These are phyloP conservation scores for human (Homo sapiens) DNA, from an alignment of 2,113 vertebrate species.

Conservation along the genomic window DNA sequence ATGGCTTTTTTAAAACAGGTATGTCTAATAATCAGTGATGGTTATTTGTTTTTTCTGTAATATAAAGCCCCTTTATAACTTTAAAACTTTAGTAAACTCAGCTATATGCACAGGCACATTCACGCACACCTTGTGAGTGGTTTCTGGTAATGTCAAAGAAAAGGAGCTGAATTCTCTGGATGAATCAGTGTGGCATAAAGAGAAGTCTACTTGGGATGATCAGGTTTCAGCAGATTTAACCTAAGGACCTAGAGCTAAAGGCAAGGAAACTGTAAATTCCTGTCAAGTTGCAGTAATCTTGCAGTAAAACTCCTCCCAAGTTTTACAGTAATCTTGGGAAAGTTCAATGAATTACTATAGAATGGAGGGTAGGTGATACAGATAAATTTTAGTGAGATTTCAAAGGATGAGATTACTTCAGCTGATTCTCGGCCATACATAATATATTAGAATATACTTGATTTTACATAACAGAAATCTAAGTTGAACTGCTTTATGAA, in stretches of 20 bases:
- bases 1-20: background rate
- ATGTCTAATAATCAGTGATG: background rate
- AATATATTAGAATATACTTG: background rate
- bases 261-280: constrained; percentile 30
- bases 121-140: background rate
- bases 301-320: too few relatives aligned
- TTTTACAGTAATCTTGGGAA: background rate
- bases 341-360: constrained; percentile 23
- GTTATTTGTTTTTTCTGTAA: background rate
- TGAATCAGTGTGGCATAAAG: background rate
- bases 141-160: background rate
- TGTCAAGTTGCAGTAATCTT: background rate
- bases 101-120: background rate
- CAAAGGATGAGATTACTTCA: background rate
- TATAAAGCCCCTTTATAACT: background rate
- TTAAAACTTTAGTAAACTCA: background rate
- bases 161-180: background rate
- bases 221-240: background rate
- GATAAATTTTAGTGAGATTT: background rate
- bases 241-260: background rate
- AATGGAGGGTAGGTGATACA: background rate
- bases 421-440: background rate
- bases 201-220: background rate
- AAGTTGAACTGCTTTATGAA: background rate
- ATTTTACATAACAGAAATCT: background rate